Evolutionary conservation across 2,797 vertebrate species (phyloP).

Genomic region (Tarsius wallacei): DNA sequence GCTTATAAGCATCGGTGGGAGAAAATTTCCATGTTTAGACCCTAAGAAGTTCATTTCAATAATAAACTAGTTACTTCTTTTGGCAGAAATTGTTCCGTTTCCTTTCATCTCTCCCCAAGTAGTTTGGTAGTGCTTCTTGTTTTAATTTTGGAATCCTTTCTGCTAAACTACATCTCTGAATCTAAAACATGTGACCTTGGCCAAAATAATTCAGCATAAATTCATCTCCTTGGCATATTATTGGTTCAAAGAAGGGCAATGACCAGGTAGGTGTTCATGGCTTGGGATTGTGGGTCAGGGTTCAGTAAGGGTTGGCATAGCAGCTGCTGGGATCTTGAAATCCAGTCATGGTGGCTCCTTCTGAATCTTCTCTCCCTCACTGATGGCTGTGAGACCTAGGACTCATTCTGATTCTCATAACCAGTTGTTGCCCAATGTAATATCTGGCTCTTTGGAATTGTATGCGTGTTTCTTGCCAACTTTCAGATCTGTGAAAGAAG

Average conservation of each 20-base stretch:
- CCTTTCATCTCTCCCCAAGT: neutral
- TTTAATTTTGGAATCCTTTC: neutral
- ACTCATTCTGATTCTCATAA: neutral
- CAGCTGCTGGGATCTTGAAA: neutral
- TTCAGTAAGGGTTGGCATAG: neutral
- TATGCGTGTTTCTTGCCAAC: accelerated
- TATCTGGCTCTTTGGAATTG: neutral
- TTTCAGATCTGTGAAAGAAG: neutral
- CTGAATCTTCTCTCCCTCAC: too few species aligned
- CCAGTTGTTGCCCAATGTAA: neutral
- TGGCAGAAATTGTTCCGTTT: neutral
- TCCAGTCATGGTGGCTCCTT: accelerated
- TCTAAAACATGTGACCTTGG: neutral
- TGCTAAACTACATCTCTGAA: neutral
- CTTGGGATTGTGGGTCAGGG: neutral
- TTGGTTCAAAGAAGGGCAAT: neutral
- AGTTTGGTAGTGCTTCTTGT: neutral
- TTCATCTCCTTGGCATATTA: neutral
- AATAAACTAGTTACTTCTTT: neutral
- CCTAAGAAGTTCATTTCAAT: neutral
- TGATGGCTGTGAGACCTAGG: accelerated
- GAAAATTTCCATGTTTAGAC: neutral
- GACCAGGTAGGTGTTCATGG: accelerated
- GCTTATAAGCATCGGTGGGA: neutral
- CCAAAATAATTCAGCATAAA: neutral